Percentiles rank a stretch among this genome's conserved stretches.
phyloP scores from a whole-genome alignment of 1,140 invertebrate species.

The Sitobion miscanthi region DNA sequence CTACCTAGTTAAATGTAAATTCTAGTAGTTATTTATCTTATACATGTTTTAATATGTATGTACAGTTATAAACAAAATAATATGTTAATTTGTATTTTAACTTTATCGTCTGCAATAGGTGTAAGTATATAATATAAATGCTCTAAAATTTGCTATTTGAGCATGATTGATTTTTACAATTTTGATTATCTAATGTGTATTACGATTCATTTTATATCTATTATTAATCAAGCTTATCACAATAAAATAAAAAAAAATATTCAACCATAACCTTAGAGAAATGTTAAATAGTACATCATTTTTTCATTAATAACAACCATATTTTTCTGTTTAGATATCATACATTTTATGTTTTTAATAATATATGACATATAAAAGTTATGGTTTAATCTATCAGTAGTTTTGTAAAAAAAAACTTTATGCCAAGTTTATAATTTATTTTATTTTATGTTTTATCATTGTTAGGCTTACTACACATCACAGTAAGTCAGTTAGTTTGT shows the following conservation, averaged over 20 bases:
- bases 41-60: not conserved
- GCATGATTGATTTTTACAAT: not conserved
- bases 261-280: not conserved
- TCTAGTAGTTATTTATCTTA: not conserved
- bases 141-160: not conserved
- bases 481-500: slow-evolving; percentile 16
- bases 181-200: not conserved
- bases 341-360: not conserved
- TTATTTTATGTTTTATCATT: slow-evolving; percentile 39
- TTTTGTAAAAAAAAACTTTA: not conserved
- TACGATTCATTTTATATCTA: not conserved
- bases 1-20: not conserved
- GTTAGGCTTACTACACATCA: slow-evolving; percentile 30
- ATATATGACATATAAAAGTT: not conserved
- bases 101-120: not conserved
- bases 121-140: too few relatives aligned
- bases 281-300: not conserved
- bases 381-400: not conserved
- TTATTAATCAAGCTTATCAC: slow-evolving; percentile 11
- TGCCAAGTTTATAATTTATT: slow-evolving; percentile 1
- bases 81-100: not conserved
- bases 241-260: not conserved
- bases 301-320: not conserved
- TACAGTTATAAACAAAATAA: not conserved
- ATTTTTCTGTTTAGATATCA: not conserved